phyloP scores from a whole-genome alignment of 2,797 vertebrate genomes.

The Hemibagrus guttatus region DNA sequence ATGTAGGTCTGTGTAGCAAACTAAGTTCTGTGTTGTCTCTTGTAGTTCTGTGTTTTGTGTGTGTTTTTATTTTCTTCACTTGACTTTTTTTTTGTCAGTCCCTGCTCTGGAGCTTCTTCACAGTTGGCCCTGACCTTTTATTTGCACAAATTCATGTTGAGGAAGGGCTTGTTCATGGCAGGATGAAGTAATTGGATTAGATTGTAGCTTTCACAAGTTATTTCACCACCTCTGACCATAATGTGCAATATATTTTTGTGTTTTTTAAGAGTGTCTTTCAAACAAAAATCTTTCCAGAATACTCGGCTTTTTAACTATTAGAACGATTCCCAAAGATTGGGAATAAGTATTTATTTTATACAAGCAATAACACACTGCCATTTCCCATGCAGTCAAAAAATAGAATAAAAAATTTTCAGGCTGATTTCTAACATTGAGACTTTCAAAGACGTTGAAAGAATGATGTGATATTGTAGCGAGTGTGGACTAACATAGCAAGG shows the following conservation, averaged over 20 bases:
- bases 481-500: neutral
- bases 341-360: neutral
- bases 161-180: neutral
- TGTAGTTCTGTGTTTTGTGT: no score
- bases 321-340: neutral
- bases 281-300: neutral
- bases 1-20: no score
- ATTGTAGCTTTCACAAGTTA: neutral
- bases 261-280: neutral
- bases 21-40: no score
- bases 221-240: neutral
- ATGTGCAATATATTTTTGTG: neutral
- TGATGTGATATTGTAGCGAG: neutral
- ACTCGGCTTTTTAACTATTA: neutral
- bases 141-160: slow-evolving; percentile 3
- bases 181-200: neutral
- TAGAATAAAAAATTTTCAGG: neutral
- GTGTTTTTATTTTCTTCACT: no score
- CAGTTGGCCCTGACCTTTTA: neutral
- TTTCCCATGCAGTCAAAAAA: neutral
- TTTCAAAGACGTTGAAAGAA: neutral
- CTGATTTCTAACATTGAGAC: neutral
- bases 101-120: neutral
- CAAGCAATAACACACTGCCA: neutral
- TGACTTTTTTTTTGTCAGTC: no score